Conservation (phyloP, 1,140 invertebrate genomes). For the Cydia splendana region DNA sequence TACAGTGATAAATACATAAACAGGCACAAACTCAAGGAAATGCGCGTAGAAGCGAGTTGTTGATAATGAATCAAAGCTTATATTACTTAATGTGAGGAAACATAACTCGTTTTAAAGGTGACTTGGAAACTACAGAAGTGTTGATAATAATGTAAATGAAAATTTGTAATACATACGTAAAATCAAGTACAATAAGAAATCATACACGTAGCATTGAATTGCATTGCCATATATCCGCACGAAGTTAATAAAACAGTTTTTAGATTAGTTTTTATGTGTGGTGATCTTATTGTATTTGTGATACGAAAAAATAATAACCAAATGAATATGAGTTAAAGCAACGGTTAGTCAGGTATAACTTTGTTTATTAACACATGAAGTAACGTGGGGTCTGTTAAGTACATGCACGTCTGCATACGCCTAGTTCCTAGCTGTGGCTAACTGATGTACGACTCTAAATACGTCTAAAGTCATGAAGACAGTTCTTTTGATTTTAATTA, state of each 20-base stretch:
- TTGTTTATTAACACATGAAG: slow-evolving; percentile 80
- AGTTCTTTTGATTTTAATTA: slow-evolving; percentile 64
- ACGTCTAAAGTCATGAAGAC: slow-evolving; percentile 77
- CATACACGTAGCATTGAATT: neutral
- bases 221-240: neutral
- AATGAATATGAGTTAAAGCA: slow-evolving; percentile 64
- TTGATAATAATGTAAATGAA: neutral
- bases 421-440: slow-evolving; percentile 64
- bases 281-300: slow-evolving; percentile 66
- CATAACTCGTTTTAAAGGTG: neutral
- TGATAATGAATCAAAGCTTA: slow-evolving; percentile 2
- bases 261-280: slow-evolving; percentile 11
- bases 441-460: slow-evolving; percentile 47
- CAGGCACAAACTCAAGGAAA: slow-evolving; percentile 27
- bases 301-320: slow-evolving; percentile 51
- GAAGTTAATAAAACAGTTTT: neutral
- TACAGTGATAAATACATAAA: slow-evolving; percentile 28
- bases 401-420: slow-evolving; percentile 72
- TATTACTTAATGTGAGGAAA: neutral
- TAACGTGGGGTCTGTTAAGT: slow-evolving; percentile 68
- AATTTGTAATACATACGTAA: neutral
- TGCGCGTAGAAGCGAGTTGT: neutral
- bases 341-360: slow-evolving; percentile 73
- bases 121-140: slow-evolving; percentile 19
- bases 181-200: slow-evolving; percentile 30